Conservation (phyloP, 2,797 vertebrate genomes). For the Morus bassanus region DNA sequence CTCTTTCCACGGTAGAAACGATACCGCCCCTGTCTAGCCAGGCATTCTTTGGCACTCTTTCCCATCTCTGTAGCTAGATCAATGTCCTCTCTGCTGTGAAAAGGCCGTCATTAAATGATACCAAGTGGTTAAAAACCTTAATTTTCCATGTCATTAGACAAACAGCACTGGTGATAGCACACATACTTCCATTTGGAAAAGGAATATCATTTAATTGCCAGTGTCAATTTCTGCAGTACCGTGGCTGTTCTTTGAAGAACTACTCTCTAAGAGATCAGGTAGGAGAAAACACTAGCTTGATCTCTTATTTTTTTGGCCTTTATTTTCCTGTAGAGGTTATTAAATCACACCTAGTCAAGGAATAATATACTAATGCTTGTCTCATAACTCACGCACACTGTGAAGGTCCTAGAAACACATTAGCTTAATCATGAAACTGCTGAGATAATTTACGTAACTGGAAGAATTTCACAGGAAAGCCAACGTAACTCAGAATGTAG, state of each 20-base stretch:
- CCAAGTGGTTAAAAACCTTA: constrained; percentile 23
- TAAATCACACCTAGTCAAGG: background rate
- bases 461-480: constrained; percentile 13
- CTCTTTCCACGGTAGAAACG: background rate
- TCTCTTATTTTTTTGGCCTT: background rate
- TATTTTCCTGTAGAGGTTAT: background rate
- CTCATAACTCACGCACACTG: background rate
- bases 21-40: background rate
- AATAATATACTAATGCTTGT: background rate
- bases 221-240: background rate
- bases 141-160: constrained; percentile 56
- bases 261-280: background rate
- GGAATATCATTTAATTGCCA: background rate
- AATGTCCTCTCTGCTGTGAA: background rate
- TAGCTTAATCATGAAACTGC: constrained; percentile 11
- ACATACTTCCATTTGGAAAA: background rate
- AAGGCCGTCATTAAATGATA: background rate
- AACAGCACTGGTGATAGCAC: background rate
- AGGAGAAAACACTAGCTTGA: background rate
- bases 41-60: background rate
- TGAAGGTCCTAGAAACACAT: background rate
- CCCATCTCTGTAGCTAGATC: background rate
- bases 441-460: background rate
- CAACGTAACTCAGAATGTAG: background rate
- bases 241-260: background rate